Evolutionary conservation across 2,797 vertebrate genomes (phyloP), one percentile per base, ranked within the genome.

Genomic region (Propithecus deckenii): DNA sequence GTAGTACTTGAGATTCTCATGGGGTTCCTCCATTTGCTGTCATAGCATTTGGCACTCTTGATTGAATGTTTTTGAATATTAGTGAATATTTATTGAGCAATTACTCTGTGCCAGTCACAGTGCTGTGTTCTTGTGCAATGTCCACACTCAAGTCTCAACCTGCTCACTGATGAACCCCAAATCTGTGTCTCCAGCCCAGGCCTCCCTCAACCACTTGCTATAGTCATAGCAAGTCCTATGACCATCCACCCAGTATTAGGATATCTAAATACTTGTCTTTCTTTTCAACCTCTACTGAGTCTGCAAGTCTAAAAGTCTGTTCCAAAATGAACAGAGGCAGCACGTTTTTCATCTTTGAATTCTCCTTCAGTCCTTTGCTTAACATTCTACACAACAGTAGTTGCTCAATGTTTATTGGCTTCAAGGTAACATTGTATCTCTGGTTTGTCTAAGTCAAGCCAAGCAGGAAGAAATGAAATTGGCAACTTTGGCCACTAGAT

Each of bases 401-500:
- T 10, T 65, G 4, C n/a, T n/a, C 3, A 1, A 0, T 50, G 32
- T 84, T 71, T 35, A 23, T 3, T 67, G n/a, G 5, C 20, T 35
- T 79, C 38, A 9, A 38, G 25, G 46, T n/a, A 15, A 15, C 13
- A 7, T 46, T 61, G 18, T 48, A 25, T 57, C 48, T 1, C 7
- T 9, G 5, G 9, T 17, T 61, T 12, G 38, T 71, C 41, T 76
- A 7, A 67, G 38, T 72, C 5, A 28, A 35, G 9, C 35, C 28
- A 43, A 32, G 28, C 63, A 59, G 30, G 11, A 35, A 71, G 72
- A 88, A 92, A 30, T 5, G 90, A 69, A 80, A 59, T 95, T 90
- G 69, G 74, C 0, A 0, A 22, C 17, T 20, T 20, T 78, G 86
- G 91, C 96, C 98, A 96, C 96, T 72, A 97, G 81, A 65, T 98